These are phyloP conservation scores for Lipophrys pholis DNA, from an alignment of 2,113 vertebrate species.

Conservation along the genomic window DNA sequence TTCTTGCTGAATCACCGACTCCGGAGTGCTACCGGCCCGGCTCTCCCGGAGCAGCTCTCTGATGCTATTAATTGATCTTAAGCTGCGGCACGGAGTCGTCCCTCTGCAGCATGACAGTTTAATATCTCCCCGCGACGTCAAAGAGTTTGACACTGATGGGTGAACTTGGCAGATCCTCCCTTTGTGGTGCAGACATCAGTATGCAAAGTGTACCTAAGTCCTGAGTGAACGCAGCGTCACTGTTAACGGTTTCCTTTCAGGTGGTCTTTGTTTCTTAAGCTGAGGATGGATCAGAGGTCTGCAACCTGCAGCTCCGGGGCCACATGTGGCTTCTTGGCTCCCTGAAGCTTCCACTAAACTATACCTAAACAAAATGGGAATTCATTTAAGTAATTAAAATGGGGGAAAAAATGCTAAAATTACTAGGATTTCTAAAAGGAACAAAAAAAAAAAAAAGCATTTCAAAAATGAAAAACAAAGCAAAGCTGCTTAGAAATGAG, in stretches of 20 bases:
- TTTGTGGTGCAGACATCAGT: too few species aligned
- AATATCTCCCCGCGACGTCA: constrained; percentile 32
- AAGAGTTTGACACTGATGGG: constrained; percentile 6
- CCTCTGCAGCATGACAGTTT: constrained; percentile 12
- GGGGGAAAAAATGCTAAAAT: too few species aligned
- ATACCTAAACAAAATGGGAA: too few species aligned
- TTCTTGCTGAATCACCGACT: constrained; percentile 33
- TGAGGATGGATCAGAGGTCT: too few species aligned
- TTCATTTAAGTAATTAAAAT: too few species aligned
- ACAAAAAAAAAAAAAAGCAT: too few species aligned
- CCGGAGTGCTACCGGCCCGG: not conserved
- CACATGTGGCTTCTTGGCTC: too few species aligned
- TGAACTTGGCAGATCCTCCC: constrained; percentile 8
- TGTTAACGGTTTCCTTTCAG: not conserved
- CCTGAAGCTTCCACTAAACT: too few species aligned
- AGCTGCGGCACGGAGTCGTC: constrained; percentile 17
- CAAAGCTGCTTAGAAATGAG: too few species aligned
- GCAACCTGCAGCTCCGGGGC: too few species aligned
- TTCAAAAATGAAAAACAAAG: too few species aligned
- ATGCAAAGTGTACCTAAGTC: not conserved
- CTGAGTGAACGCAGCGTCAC: not conserved
- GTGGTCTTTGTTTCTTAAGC: not conserved
- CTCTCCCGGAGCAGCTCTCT: constrained; percentile 28
- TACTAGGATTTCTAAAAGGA: too few species aligned
- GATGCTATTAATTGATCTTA: constrained; percentile 40